Base-by-base conservation (phyloP, 35 echinoderm and acorn worm genomes). In the Patiria miniata region DNA sequence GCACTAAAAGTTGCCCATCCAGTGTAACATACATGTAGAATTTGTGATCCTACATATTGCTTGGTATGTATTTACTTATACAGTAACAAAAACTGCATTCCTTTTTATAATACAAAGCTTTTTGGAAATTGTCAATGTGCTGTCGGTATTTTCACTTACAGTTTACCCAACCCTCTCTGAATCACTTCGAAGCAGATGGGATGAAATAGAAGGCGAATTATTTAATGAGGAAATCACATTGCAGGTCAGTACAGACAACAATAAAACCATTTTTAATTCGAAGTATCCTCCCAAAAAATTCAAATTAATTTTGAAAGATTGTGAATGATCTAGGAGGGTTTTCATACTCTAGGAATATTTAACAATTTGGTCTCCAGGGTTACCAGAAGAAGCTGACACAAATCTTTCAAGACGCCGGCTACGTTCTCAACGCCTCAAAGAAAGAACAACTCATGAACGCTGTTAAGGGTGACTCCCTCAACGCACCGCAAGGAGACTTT, bases 161-260 rank as follows among this genome's bases (percentile, higher is more conserved):
- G 65, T 73, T 73, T 73, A 73, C 65, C 65, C 65, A 73, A 73
- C 65, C 14, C 65, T 73, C 23, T 16, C 65, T 16, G 29, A 15
- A 73, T 22, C 65, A 7, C 65, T 73, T 30, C 19, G 34, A 16
- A 73, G 29, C 26, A 73, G 65, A 36, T 73, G 65, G 65, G 65
- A 73, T 34, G 65, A 73, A 36, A 73, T 73, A 12, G 65, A 73
- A 7, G 65, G 65, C 21, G 65, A 73, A 36, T 73, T 73, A 36
- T 73, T 73, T 23, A 73, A 73, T 30, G 65, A 73, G 65, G 65
- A 73, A 73, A 73, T 73, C 23, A 73, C 65, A 36, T 34, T 32
- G 26, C 65, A 73, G 65, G 65, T 73, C 26, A 73, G 65, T 36
- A 2, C 15, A 16, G 34, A 7, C 57, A n/a, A 18, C 57, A 5